Base-by-base conservation (phyloP, 1,140 invertebrate genomes). In the Sycophaga agraensis region DNA sequence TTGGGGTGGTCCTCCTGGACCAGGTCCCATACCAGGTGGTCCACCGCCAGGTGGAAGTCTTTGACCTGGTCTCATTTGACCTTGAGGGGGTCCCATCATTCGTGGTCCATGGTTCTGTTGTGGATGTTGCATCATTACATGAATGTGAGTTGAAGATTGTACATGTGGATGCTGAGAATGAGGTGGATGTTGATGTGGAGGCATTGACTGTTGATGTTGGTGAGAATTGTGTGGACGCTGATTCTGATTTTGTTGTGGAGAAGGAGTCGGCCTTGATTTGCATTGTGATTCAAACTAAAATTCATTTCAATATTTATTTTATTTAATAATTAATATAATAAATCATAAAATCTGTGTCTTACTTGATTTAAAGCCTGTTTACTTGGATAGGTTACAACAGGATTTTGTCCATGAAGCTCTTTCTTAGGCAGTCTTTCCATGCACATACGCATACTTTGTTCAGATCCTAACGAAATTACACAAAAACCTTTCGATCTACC, bases 401-500 rank as follows among this genome's bases (percentile, higher is more conserved):
- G 95, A 70, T 87, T 88, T 76, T 98, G 96, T 24, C 96, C 96
- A 78, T 99, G 94, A 12, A 99, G 83, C 71, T 97, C 94, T 74
- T 94, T 96, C 75, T 96, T 96, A 0, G 92, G 89, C 39, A 99
- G 82, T 65, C 93, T 88, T 55, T 99, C 97, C 85, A 99, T 88
- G 40, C 96, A 91, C 59, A 89, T 84, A 61, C 94, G 86, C 70
- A 95, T 88, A 63, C 96, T 98, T 62, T 87, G 85, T 70, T 99
- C 97, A 0, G 95, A 98, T 12, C 91, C 92, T 46, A 98, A 82
- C 2, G 93, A 92, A 66, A 97, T 88, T 16, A 96, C 89, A 76
- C 94, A 97, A 79, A 97, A 97, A 40, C 98, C 98, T 85, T 99
- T 99, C 0, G 95, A 98, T 79, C 99, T 97, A 24, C 98, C 98